Evolutionary conservation across 2,797 vertebrate genomes (phyloP), one percentile per base, ranked within the genome.

Genomic region (Emydoidea blandingii): DNA sequence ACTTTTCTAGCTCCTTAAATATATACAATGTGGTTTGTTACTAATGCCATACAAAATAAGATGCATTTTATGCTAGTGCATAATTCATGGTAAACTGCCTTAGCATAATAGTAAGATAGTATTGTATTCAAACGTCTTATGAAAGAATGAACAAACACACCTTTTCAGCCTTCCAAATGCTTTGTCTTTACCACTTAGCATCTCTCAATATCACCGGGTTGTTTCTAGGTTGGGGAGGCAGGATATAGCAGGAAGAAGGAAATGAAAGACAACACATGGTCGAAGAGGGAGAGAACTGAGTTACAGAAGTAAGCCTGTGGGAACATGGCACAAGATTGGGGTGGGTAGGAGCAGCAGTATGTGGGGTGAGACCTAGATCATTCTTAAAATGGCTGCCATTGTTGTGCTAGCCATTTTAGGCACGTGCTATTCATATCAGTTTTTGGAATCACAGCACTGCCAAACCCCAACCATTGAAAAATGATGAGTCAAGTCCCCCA

Each of bases 381-480:
- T 81, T 41, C 47, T 31, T 10, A 81, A 89, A 57, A 12, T 9
- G 57, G 50, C 47, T 21, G 0, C 10, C 37, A n/a, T 79, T 50
- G 56, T 5, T 4, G 0, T 21, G 41, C 31, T 27, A 19, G 53
- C n/a, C 59, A 37, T 25, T 86, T 91, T 2, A 76, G 31, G 81
- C 0, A 0, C 15, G 83, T 76, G 44, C 25, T 52, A 8, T 19
- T 11, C 83, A 12, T 34, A 25, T 12, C 23, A 23, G 53, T 52
- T n/a, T 44, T 12, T 29, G 54, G 76, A 74, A 12, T 44, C 6
- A 8, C 5, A 53, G 31, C 19, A 54, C 12, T 23, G 14, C 21
- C 52, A 56, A 4, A 44, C 4, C 5, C 5, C 79, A 91, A 65
- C 11, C 84, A 89, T 31, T 92, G 27, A 2, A 81, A 83, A 91